Percentiles rank a stretch among this genome's conserved stretches.
Evolutionary conservation across 2,113 vertebrate species (phyloP).

Genomic region (Gobiocypris rarus): DNA sequence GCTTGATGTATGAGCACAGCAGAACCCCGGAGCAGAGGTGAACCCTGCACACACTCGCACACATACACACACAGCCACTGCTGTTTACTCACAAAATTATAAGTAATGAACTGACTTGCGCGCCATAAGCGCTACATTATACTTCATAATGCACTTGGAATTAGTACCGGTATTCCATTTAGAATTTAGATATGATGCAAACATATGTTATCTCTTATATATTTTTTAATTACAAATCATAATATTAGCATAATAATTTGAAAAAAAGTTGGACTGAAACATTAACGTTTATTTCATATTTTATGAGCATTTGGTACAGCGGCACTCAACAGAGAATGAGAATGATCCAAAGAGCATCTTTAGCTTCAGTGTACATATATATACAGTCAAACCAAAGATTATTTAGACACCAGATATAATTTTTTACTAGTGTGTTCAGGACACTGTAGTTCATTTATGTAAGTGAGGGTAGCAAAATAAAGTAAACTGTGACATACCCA

Average conservation of each 20-base stretch:
- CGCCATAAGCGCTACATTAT: slow-evolving; percentile 32
- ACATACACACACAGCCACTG: slow-evolving; percentile 91
- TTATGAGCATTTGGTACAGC: no score
- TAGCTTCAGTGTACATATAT: no score
- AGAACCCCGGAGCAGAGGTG: slow-evolving; percentile 99
- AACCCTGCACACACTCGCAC: slow-evolving; percentile 98
- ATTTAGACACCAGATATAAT: no score
- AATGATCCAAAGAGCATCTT: no score
- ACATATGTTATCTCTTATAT: background rate
- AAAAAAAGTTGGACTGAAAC: background rate
- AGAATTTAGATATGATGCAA: background rate
- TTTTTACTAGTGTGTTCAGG: no score
- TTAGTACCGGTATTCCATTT: slow-evolving; percentile 11
- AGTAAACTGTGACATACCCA: no score
- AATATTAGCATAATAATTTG: background rate
- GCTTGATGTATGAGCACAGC: slow-evolving; percentile 97
- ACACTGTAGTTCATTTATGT: no score
- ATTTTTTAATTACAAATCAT: background rate
- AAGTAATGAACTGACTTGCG: slow-evolving; percentile 89
- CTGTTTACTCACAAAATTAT: slow-evolving; percentile 96
- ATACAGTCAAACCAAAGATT: no score
- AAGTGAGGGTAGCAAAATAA: no score
- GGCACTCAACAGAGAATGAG: background rate
- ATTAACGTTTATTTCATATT: background rate
- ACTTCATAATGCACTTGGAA: slow-evolving; percentile 27